phyloP scores from a whole-genome alignment of 2,888 invertebrate genomes.

The Sinohyriopsis cumingii region DNA sequence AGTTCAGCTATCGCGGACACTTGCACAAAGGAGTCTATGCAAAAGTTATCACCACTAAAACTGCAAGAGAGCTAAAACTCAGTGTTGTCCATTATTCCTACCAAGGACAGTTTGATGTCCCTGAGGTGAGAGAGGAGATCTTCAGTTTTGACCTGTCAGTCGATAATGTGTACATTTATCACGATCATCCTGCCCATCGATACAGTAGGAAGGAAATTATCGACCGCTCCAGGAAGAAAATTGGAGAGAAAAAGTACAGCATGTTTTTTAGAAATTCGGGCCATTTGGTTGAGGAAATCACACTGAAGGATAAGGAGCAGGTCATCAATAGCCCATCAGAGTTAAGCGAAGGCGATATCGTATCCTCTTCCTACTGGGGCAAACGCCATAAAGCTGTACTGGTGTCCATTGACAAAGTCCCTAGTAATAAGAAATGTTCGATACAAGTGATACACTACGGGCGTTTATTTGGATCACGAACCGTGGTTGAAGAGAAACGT shows the following conservation, averaged over 20 bases:
- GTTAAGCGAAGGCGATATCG: slow-evolving; percentile 13
- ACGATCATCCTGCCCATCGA: slow-evolving; percentile 11
- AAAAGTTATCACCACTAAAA: background rate
- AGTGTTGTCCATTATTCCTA: slow-evolving; percentile 16
- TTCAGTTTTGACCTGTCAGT: slow-evolving; percentile 14
- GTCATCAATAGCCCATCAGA: slow-evolving; percentile 2
- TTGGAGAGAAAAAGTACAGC: slow-evolving; percentile 14
- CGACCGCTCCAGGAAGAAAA: slow-evolving; percentile 9
- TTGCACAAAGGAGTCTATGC: slow-evolving; percentile 18
- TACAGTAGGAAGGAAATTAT: slow-evolving; percentile 12
- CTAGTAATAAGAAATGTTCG: background rate
- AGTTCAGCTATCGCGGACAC: slow-evolving; percentile 4
- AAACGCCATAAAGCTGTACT: slow-evolving; percentile 14
- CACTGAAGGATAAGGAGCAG: slow-evolving; percentile 7
- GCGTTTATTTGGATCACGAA: slow-evolving; percentile 8
- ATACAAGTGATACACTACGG: slow-evolving; percentile 19
- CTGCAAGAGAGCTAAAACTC: background rate
- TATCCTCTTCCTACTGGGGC: slow-evolving; percentile 18
- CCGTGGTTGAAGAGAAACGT: slow-evolving; percentile 11
- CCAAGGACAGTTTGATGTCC: background rate
- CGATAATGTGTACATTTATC: slow-evolving; percentile 20
- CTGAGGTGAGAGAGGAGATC: slow-evolving; percentile 12
- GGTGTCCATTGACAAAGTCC: slow-evolving; percentile 4
- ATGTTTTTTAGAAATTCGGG: slow-evolving; percentile 7
- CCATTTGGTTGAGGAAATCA: slow-evolving; percentile 13